Conservation (phyloP, 2,888 invertebrate genomes). For the Campoletis raptor region DNA sequence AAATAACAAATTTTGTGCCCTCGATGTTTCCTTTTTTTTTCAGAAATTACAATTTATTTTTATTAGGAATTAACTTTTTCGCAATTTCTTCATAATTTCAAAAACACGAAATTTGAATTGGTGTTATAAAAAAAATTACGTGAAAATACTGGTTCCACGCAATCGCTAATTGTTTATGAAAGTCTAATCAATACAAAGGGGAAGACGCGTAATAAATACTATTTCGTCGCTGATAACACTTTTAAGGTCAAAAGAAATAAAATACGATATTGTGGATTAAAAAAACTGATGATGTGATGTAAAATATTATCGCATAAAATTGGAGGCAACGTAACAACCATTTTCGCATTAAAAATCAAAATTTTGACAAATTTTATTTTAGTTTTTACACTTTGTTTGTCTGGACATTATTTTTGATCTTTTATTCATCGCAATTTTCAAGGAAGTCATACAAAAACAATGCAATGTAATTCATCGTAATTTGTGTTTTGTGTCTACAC, state of each 20-base stretch:
- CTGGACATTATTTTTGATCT: background rate
- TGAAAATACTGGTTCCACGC: background rate
- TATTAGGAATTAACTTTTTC: background rate
- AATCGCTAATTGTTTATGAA: background rate
- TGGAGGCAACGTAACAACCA: background rate
- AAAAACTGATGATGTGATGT: too few relatives aligned
- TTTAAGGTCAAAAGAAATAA: background rate
- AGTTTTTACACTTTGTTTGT: background rate
- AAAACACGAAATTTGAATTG: background rate
- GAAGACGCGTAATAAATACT: background rate
- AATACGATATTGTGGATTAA: background rate
- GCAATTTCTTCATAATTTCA: background rate
- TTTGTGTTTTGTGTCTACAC: background rate
- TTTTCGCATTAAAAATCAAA: background rate
- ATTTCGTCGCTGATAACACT: background rate
- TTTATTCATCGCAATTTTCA: background rate
- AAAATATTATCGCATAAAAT: background rate
- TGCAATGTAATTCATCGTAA: background rate
- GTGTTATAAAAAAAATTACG: background rate
- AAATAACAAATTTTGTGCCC: background rate
- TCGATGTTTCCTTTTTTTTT: background rate
- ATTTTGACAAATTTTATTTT: background rate
- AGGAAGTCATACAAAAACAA: background rate
- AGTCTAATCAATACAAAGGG: background rate
- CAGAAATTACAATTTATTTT: background rate